A percentile compares a stretch with the other conserved stretches of the same genome.
Evolutionary conservation across 2,888 invertebrate species (phyloP).

Genomic region (Amblyteles armatorius): DNA sequence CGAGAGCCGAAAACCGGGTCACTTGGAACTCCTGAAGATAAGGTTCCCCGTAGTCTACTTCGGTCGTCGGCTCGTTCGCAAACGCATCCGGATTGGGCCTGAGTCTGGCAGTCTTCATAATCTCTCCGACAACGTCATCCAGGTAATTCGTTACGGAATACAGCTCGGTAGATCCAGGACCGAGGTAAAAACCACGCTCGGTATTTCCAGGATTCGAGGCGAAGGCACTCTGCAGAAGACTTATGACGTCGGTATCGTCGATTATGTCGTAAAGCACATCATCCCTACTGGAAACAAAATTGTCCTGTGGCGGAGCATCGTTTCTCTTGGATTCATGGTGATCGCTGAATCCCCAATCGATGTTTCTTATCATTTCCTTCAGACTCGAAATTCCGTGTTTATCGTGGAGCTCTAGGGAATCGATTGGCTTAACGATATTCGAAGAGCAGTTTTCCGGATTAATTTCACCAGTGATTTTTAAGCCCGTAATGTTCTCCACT

Average conservation of each 20-base stretch:
- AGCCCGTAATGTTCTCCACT: constrained; percentile 50
- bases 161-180: constrained; percentile 59
- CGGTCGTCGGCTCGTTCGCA: constrained; percentile 25
- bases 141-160: constrained; percentile 67
- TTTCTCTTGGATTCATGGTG: not conserved
- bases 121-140: constrained; percentile 66
- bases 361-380: constrained; percentile 44
- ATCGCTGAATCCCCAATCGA: constrained; percentile 49
- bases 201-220: constrained; percentile 63
- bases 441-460: not conserved
- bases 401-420: not conserved
- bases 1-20: constrained; percentile 10
- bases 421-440: not conserved
- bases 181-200: constrained; percentile 65
- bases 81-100: constrained; percentile 25
- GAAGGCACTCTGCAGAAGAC: constrained; percentile 67
- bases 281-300: not conserved
- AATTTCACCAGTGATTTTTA: not conserved
- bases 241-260: constrained; percentile 65
- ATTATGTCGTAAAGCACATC: constrained; percentile 61
- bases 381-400: constrained; percentile 23
- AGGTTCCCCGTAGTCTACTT: constrained; percentile 64
- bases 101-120: constrained; percentile 65
- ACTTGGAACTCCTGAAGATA: constrained; percentile 59
- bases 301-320: not conserved